Percentiles rank a stretch among this genome's conserved stretches.
phyloP scores from a whole-genome alignment of 2,888 invertebrate species.

The Amphipoea lucens region DNA sequence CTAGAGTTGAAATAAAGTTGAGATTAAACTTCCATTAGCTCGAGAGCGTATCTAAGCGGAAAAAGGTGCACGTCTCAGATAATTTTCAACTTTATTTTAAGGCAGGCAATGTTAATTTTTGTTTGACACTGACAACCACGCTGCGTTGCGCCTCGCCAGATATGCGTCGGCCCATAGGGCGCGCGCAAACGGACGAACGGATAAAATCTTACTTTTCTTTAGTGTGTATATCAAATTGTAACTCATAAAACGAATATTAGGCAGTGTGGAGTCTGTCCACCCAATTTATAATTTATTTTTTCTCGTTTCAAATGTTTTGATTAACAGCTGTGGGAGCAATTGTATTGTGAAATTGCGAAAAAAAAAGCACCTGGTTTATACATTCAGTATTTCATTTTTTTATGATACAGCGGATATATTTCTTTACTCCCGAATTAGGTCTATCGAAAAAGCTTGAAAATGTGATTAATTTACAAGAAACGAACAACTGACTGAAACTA shows the following conservation, averaged over 20 bases:
- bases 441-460: background rate
- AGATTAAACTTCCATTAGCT: no score
- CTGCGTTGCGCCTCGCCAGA: no score
- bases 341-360: background rate
- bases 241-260: conserved; percentile 32
- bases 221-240: conserved; percentile 57
- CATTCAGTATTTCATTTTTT: background rate
- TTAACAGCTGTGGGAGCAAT: background rate
- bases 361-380: background rate
- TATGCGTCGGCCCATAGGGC: background rate
- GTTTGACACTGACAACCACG: no score
- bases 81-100: no score
- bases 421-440: background rate
- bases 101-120: no score
- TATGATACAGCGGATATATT: background rate
- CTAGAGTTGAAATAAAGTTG: no score
- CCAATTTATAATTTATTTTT: background rate
- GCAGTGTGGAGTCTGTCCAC: background rate
- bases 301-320: background rate
- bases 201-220: background rate
- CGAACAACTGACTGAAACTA: background rate
- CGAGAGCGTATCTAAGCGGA: no score
- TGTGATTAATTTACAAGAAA: background rate
- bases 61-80: no score
- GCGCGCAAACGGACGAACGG: background rate